Evolutionary conservation across 2,888 invertebrate genomes (phyloP), one percentile per base, ranked within the genome.

Genomic region (Diarsia brunnea): DNA sequence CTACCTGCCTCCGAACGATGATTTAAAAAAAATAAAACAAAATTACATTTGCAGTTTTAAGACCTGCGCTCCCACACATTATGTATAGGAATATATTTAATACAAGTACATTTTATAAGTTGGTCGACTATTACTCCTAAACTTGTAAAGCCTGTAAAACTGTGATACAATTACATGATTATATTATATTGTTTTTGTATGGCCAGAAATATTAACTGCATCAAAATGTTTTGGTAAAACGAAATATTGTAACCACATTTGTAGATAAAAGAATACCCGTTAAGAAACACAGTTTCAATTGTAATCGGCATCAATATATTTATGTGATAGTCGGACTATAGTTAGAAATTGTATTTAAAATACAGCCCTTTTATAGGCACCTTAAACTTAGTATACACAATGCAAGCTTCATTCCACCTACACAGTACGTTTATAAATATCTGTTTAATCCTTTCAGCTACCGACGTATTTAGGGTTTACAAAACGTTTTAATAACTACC

Each of bases 341-440:
- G 2, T 12, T 55, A n/a, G 24, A 14, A 7, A 55, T 14, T 55
- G 27, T 2, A 24, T 14, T 14, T 14, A n/a, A 53, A 8, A 14
- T 24, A 55, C 7, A 2, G 55, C 55, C 16, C 24, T 14, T 16
- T 55, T 55, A 55, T 1, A 55, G 5, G 7, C 16, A 55, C 55
- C 7, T 12, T 12, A n/a, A 58, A 24, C 14, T 12, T n/a, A n/a
- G 10, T 12, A 14, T 27, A 5, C 21, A 64, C 69, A 64, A 73
- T 43, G 60, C 49, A 47, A 70, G 4, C 47, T 64, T 65, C 73
- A 85, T 82, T 86, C 84, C 86, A 65, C 82, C 86, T 63, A 82
- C 84, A 78, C 73, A 53, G 70, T 61, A 27, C 72, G 55, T 73
- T 82, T 86, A 77, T 86, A 82, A 72, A 70, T 69, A 73, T 64